These are phyloP conservation scores for Aquatica leii DNA, from an alignment of 2,888 invertebrate genomes.

Conservation along the genomic window DNA sequence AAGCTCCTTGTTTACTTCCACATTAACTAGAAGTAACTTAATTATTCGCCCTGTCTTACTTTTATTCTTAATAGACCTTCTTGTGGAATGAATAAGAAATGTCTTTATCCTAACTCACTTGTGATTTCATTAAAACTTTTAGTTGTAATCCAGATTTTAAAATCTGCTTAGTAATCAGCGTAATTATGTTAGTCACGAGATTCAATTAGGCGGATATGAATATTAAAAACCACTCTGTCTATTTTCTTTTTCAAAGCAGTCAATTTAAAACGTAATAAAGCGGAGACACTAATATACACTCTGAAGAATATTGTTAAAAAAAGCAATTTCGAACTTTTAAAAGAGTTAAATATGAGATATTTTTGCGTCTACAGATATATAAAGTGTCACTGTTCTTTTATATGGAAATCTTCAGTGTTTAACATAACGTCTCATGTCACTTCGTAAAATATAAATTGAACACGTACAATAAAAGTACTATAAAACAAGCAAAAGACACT, in stretches of 20 bases:
- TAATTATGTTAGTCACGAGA: slow-evolving; percentile 55
- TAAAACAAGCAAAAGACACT: too few relatives aligned
- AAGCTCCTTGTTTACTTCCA: slow-evolving; percentile 52
- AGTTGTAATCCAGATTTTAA: slow-evolving; percentile 54
- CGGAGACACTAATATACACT: too few relatives aligned
- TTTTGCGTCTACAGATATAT: too few relatives aligned
- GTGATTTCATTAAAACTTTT: slow-evolving; percentile 58
- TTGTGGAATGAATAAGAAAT: slow-evolving; percentile 43
- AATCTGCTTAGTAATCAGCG: slow-evolving; percentile 54
- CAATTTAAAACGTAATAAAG: slow-evolving; percentile 15
- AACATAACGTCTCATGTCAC: too few relatives aligned
- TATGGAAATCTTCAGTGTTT: too few relatives aligned
- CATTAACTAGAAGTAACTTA: slow-evolving; percentile 48
- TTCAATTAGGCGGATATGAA: slow-evolving; percentile 58
- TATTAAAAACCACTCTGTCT: slow-evolving; percentile 51
- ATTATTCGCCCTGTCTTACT: slow-evolving; percentile 54
- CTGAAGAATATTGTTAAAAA: too few relatives aligned
- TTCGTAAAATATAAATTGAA: too few relatives aligned
- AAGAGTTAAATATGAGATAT: too few relatives aligned
- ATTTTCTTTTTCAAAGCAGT: slow-evolving; percentile 29
- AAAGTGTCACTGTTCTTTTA: too few relatives aligned
- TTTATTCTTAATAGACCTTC: slow-evolving; percentile 46
- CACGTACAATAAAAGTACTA: too few relatives aligned
- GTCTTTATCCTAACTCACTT: slow-evolving; percentile 33
- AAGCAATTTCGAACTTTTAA: too few relatives aligned